Conservation (phyloP, 2,888 invertebrate species). For the Nemotelus nigrinus region DNA sequence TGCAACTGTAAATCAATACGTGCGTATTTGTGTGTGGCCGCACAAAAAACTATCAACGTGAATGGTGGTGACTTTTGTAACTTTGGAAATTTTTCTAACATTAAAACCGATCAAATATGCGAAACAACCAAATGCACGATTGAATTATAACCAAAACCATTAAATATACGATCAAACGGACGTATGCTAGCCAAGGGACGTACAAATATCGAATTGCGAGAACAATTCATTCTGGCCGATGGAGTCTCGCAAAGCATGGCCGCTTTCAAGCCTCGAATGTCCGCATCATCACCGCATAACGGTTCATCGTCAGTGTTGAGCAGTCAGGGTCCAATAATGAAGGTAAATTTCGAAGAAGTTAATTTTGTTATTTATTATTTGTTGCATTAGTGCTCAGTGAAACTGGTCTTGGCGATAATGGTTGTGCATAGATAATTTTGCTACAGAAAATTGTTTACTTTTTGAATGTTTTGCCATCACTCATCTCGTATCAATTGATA, state of each 20-base stretch:
- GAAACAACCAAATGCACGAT: slow-evolving; percentile 27
- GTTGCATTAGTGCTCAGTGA: neutral
- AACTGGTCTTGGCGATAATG: too few relatives aligned
- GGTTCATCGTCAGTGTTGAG: slow-evolving; percentile 65
- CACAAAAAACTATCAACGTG: slow-evolving; percentile 23
- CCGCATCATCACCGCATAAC: slow-evolving; percentile 79
- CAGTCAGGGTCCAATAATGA: slow-evolving; percentile 90
- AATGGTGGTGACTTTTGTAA: slow-evolving; percentile 39
- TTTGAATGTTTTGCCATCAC: too few relatives aligned
- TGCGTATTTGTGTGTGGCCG: slow-evolving; percentile 45
- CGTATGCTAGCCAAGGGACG: slow-evolving; percentile 90
- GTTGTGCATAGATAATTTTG: too few relatives aligned
- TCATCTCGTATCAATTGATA: too few relatives aligned
- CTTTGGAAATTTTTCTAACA: slow-evolving; percentile 41
- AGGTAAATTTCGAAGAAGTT: slow-evolving; percentile 72
- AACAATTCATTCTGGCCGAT: slow-evolving; percentile 98
- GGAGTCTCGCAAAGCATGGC: slow-evolving; percentile 99
- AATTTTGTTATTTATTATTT: slow-evolving; percentile 46
- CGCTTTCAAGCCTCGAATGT: slow-evolving; percentile 95
- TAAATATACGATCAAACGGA: slow-evolving; percentile 9
- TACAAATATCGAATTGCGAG: slow-evolving; percentile 99
- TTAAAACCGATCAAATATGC: slow-evolving; percentile 7
- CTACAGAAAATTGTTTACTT: too few relatives aligned
- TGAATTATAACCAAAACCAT: slow-evolving; percentile 22
- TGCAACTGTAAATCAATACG: slow-evolving; percentile 33